Conservation (phyloP, 1,140 invertebrate genomes). For the Chionoecetes opilio region DNA sequence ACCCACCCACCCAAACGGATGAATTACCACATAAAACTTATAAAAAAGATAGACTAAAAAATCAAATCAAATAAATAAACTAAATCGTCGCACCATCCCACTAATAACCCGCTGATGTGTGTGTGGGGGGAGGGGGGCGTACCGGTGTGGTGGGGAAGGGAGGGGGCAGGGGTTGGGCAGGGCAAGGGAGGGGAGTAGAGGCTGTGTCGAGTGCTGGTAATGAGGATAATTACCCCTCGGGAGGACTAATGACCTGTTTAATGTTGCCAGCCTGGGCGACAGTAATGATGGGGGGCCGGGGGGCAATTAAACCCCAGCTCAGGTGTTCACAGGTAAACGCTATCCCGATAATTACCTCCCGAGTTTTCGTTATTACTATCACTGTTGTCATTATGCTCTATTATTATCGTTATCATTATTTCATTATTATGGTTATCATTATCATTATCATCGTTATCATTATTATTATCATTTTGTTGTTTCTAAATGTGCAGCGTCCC, state of each 20-base stretch:
- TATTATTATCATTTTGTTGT: no score
- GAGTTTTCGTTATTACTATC: background rate
- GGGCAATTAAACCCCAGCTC: background rate
- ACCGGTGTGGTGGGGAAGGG: background rate
- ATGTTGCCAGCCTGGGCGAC: background rate
- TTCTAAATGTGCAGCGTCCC: no score
- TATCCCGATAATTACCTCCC: background rate
- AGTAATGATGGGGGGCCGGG: background rate
- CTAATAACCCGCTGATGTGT: background rate
- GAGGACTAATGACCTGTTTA: conserved; percentile 5
- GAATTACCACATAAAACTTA: no score
- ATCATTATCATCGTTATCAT: no score
- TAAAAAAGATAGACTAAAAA: background rate
- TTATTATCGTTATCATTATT: no score
- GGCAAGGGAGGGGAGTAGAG: background rate
- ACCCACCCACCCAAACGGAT: no score
- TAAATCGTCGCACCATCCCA: background rate
- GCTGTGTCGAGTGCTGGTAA: background rate
- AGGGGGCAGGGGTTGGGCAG: background rate
- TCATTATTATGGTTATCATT: no score
- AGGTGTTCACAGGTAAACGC: conserved; percentile 16
- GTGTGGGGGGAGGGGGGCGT: background rate
- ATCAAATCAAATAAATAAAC: background rate
- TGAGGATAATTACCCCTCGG: background rate
- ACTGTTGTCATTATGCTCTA: no score